Evolutionary conservation across 2,888 invertebrate genomes (phyloP), one percentile per base, ranked within the genome.

Genomic region (Phasia obesa): DNA sequence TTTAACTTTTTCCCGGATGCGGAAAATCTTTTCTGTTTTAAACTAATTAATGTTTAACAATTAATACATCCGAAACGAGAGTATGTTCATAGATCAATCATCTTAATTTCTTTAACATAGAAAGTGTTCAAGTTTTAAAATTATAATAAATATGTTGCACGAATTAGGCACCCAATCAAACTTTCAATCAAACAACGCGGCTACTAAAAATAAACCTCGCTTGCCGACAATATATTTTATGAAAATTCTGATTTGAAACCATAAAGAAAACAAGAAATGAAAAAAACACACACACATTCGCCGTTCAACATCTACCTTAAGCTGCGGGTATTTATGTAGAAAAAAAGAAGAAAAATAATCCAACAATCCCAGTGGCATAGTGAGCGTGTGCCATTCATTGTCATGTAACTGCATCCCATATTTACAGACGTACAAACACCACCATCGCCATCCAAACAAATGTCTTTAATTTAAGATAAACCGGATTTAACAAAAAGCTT

Each of bases 311-410:
- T 31, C 44, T 17, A 17, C 53, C 23, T 51, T 1, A 9, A 55
- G 13, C 6, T 19, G 49, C 51, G 13, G n/a, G 31, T 47, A 23
- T 15, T 51, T 25, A 5, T 27, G 23, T 64, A 4, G 17, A 47
- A 27, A 31, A 71, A 42, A 44, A 77, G 27, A 65, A 75, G 62
- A 82, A 82, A 82, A 82, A 74, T 82, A 21, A 82, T 75, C 42
- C 83, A 79, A 71, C 85, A 86, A 85, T 85, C 84, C 85, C 90
- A 89, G 90, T 89, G 90, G 89, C 90, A 89, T 85, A 86, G 82
- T 87, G 90, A 88, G 90, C 89, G 89, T 89, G 89, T 89, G 89
- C 90, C 90, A 90, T 90, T 88, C 90, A 89, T 90, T 89, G 90
- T 88, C 87, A 89, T 89, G 88, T 88, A 90, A 89, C 90, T 89